Evolutionary conservation across 2,888 invertebrate genomes (phyloP).

Genomic region (Netelia virgata): DNA sequence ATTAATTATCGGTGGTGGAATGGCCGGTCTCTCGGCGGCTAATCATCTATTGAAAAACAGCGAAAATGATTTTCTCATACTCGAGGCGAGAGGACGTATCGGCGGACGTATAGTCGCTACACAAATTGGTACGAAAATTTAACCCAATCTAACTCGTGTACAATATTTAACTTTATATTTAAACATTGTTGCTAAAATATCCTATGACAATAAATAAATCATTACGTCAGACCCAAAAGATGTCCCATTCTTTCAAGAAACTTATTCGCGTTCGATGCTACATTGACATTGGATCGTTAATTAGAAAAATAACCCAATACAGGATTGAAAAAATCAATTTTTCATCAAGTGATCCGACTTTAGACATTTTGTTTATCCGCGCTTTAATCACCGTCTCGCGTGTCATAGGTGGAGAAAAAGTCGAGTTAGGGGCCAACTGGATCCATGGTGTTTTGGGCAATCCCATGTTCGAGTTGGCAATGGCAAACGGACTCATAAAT

Average conservation of each 20-base stretch:
- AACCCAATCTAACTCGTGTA: slow-evolving; percentile 65
- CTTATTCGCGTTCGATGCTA: background rate
- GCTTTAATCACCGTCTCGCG: background rate
- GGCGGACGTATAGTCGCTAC: slow-evolving; percentile 94
- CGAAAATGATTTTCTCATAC: slow-evolving; percentile 91
- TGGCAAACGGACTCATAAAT: slow-evolving; percentile 93
- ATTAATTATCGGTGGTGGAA: slow-evolving; percentile 93
- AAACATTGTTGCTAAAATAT: slow-evolving; percentile 75
- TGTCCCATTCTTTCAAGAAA: background rate
- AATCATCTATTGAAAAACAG: slow-evolving; percentile 93
- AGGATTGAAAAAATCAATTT: slow-evolving; percentile 72
- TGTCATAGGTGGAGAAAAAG: slow-evolving; percentile 84
- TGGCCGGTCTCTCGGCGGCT: slow-evolving; percentile 94
- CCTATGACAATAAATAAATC: slow-evolving; percentile 7
- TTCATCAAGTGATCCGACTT: background rate
- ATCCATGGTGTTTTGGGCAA: slow-evolving; percentile 96
- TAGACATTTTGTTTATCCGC: background rate
- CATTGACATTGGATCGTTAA: background rate
- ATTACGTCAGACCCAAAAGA: background rate
- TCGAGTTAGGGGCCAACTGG: slow-evolving; percentile 97
- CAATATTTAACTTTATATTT: slow-evolving; percentile 13
- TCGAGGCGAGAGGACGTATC: slow-evolving; percentile 92
- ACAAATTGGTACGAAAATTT: slow-evolving; percentile 87
- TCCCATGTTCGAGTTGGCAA: slow-evolving; percentile 94
- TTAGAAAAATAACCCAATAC: background rate